Base-by-base conservation (phyloP, 2,113 vertebrate genomes). In the Astur gentilis region DNA sequence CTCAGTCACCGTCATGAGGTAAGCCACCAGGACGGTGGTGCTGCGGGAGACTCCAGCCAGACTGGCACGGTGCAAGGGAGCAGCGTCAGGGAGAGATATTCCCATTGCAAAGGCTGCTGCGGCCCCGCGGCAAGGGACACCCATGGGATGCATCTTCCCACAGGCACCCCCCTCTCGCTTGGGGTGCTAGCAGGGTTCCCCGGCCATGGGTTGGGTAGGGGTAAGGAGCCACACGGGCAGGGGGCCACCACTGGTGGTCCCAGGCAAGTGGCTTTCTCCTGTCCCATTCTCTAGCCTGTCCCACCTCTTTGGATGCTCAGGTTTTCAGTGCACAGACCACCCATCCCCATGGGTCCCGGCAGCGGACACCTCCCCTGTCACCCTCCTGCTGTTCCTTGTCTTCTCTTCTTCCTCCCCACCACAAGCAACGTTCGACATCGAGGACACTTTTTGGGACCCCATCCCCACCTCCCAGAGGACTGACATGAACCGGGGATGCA, bases 41-140 rank as follows among this genome's bases (percentile, higher is more conserved):
- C 99, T 99, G 91, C 99, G 98, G 27, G 99, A 99, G 44, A 99
- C 98, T 34, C 99, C 99, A 2, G 99, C 99, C 91, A 99, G 98
- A 94, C 99, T 99, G 95, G 16, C 1, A 1, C 0, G 0, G 45
- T 0, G 1, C 3, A 0, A 6, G 42, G n/a, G 44, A 58, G 50
- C 34, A 2, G 8, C 0, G 0, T 85, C 54, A 86, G 47, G 47
- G 42, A 20, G 11, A 25, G 40, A 12, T 7, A 13, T 18, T 67
- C 18, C 47, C 64, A 40, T 36, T 9, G 1, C 2, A 0, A n/a
- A 18, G 52, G 13, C 6, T 36, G 66, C 17, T 7, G 29, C 1
- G 2, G 16, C 45, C 52, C 40, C n/a, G 0, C 10, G 32, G 31
- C 15, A 3, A 78, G 58, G 57, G 50, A 40, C 21, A 5, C 7